Evolutionary conservation across 2,113 vertebrate species (phyloP).

Genomic region (Lophochroa leadbeateri): DNA sequence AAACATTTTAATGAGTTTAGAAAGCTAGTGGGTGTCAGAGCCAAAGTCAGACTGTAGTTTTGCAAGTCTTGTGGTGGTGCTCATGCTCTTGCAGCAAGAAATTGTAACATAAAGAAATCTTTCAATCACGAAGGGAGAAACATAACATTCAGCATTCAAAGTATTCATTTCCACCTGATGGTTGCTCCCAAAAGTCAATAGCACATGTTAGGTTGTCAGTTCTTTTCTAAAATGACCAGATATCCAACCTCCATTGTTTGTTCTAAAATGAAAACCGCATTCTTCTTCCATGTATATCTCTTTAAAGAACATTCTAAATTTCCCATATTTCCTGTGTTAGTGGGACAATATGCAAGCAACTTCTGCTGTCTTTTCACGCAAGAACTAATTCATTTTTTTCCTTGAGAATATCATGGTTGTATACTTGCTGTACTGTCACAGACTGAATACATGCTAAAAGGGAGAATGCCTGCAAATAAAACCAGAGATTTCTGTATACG

Average conservation of each 20-base stretch:
- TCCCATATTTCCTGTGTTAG: neutral
- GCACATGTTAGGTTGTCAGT: accelerated
- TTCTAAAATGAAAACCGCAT: neutral
- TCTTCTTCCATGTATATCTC: neutral
- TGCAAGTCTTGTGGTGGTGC: neutral
- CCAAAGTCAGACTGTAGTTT: neutral
- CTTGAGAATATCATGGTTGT: neutral
- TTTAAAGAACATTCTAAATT: neutral
- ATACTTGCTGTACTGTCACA: neutral
- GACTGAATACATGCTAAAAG: neutral
- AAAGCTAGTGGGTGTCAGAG: neutral
- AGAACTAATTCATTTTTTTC: neutral
- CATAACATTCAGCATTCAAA: neutral
- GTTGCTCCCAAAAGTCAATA: neutral
- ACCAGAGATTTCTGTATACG: neutral
- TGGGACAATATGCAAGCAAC: neutral
- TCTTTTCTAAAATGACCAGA: neutral
- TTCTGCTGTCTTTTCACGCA: neutral
- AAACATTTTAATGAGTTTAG: neutral
- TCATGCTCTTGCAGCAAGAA: neutral
- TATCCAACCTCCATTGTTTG: neutral
- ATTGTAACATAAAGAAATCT: neutral
- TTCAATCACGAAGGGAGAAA: neutral
- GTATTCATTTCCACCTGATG: neutral
- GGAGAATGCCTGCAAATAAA: neutral